phyloP scores from a whole-genome alignment of 2,888 invertebrate genomes.

The Leptopilina drosophilae region DNA sequence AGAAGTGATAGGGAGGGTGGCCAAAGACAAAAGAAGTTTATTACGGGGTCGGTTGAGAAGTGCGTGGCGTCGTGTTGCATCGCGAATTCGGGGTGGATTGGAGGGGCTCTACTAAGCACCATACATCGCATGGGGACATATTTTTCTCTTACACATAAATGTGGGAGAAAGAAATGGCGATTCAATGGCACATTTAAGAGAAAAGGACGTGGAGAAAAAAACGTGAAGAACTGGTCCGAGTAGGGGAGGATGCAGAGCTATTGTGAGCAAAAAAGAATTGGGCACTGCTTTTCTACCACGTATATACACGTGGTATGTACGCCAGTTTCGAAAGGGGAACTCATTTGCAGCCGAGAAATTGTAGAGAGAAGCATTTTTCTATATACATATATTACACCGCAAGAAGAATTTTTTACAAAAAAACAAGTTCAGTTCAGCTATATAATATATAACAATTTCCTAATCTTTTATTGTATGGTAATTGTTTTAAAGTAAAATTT shows the following conservation, averaged over 20 bases:
- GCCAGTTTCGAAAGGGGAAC: conserved; percentile 62
- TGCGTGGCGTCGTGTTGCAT: conserved; percentile 23
- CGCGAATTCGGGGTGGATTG: conserved; percentile 24
- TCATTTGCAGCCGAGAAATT: conserved; percentile 41
- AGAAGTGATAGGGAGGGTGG: conserved; percentile 36
- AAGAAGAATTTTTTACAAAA: not conserved
- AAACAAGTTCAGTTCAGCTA: not conserved
- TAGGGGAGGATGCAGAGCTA: conserved; percentile 53
- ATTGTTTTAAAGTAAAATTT: too few species aligned
- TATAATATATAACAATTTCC: too few species aligned
- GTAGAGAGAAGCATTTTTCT: not conserved
- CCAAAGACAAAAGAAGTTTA: conserved; percentile 38
- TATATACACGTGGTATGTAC: conserved; percentile 35
- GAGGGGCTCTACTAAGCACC: conserved; percentile 28
- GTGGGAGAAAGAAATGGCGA: conserved; percentile 19
- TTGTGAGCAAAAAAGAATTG: conserved; percentile 69
- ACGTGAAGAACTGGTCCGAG: conserved; percentile 20
- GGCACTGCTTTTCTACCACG: conserved; percentile 57
- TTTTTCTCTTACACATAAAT: conserved; percentile 7
- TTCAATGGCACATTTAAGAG: not conserved
- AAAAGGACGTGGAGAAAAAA: conserved; percentile 21
- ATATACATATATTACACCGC: not conserved
- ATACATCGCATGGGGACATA: conserved; percentile 7
- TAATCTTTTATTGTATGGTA: too few species aligned
- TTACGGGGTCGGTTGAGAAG: conserved; percentile 35